Base-by-base conservation (phyloP, 1,140 invertebrate species). In the Ganaspis sp. region DNA sequence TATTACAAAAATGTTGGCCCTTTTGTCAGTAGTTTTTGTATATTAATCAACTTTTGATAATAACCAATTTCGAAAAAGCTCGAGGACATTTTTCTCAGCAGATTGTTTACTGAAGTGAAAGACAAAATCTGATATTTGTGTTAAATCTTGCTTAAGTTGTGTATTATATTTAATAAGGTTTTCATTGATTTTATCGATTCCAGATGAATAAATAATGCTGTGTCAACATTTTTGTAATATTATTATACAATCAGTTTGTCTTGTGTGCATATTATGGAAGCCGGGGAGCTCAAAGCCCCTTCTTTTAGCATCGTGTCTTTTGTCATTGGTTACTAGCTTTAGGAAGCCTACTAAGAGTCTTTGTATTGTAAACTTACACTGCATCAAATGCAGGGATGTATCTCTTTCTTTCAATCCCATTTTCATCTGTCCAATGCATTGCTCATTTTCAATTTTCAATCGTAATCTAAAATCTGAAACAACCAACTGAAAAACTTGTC, bases 321-420 rank as follows among this genome's bases (percentile, higher is more conserved):
- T 76, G 77, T 84, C 78, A 84, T 81, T 83, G 82, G 84, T 83
- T 77, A 80, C 83, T 75, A 79, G 81, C 84, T 86, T 86, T 83
- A 75, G 70, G 86, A 89, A 89, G 85, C 85, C 85, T 76, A 81
- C 81, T 79, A 87, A 87, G 72, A 70, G 76, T 74, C 73, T 81
- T 81, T 85, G 77, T 78, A 53, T 84, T 81, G 79, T 82, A 79
- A 85, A 85, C 77, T 73, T 80, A 86, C 72, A 81, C 37, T 72
- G 70, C 69, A 82, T 82, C 73, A 9, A 69, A 34, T 53, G 53
- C 78, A 83, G 84, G 75, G 54, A 72, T 77, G 83, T 83, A 80
- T 49, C 75, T 29, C 23, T 64, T 64, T 12, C 29, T 29, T 64
- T 29, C 26, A 29, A n/a, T n/a, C 21, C 9, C 21, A 21, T 58